Evolutionary conservation across 1,140 invertebrate species (phyloP).

Genomic region (Catajapyx aquilonaris): DNA sequence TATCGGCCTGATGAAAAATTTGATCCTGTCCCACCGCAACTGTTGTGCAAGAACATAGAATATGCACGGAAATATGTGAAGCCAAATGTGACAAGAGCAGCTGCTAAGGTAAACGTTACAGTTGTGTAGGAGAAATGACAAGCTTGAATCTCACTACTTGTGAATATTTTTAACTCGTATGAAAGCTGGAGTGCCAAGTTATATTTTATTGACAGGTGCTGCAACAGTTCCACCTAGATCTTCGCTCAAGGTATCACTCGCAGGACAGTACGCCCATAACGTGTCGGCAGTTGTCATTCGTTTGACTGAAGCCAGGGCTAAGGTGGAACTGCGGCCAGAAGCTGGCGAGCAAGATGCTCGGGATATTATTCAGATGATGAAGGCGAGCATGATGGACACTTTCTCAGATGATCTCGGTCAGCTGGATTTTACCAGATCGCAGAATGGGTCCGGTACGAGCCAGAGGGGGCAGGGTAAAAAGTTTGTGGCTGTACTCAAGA

Average conservation of each 20-base stretch:
- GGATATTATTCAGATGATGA: conserved; percentile 69
- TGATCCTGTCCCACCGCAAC: conserved; percentile 45
- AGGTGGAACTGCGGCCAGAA: conserved; percentile 56
- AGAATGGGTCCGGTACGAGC: conserved; percentile 49
- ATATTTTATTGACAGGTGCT: no score
- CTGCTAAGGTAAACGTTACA: conserved; percentile 33
- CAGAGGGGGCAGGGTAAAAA: conserved; percentile 45
- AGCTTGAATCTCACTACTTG: no score
- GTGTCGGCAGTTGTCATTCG: conserved; percentile 62
- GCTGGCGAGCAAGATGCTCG: conserved; percentile 57
- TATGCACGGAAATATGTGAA: conserved; percentile 78
- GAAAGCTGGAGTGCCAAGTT: no score
- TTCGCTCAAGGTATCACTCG: conserved; percentile 42
- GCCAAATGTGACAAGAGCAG: conserved; percentile 47
- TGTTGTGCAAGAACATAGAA: conserved; percentile 74
- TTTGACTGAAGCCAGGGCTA: conserved; percentile 68
- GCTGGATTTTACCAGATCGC: conserved; percentile 42
- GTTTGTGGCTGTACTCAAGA: conserved; percentile 47
- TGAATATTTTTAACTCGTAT: no score
- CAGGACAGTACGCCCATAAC: conserved; percentile 48
- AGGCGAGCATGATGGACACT: conserved; percentile 55
- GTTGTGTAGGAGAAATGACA: no score
- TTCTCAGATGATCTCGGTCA: conserved; percentile 43
- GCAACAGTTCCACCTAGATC: conserved; percentile 60
- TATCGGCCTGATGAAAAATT: conserved; percentile 30